These are phyloP conservation scores for Rhizomys pruinosus DNA, from an alignment of 2,113 vertebrate genomes.

Conservation along the genomic window DNA sequence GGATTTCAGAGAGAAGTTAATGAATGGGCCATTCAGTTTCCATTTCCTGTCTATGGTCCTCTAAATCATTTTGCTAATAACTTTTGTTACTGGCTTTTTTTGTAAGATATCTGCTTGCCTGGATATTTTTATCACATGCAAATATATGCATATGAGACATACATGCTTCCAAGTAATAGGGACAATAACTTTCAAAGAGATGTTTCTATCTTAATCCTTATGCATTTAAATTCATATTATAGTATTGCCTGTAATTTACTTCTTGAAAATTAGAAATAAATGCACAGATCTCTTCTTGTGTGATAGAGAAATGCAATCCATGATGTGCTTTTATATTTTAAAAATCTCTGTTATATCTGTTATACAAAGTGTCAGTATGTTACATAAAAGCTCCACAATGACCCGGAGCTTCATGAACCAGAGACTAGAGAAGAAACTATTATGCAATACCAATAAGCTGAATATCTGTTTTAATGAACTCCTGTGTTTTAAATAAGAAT, in stretches of 20 bases:
- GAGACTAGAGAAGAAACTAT: constrained; percentile 13
- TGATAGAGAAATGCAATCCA: constrained; percentile 13
- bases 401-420: background rate
- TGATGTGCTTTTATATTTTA: background rate
- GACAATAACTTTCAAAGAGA: constrained; percentile 19
- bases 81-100: constrained; percentile 5
- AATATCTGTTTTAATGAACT: constrained; percentile 46
- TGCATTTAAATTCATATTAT: constrained; percentile 35
- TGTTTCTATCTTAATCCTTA: constrained; percentile 49
- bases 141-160: constrained; percentile 3
- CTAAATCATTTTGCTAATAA: background rate
- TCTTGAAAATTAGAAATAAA: constrained; percentile 62
- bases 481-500: background rate
- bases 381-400: constrained; percentile 19
- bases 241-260: constrained; percentile 36
- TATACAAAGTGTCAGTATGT: background rate
- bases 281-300: constrained; percentile 10
- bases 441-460: constrained; percentile 10
- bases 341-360: constrained; percentile 32
- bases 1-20: background rate
- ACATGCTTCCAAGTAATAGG: background rate
- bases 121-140: constrained; percentile 15
- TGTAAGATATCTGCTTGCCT: background rate
- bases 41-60: constrained; percentile 11
- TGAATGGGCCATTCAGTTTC: background rate